Base-by-base conservation (phyloP, 2,888 invertebrate species). In the Cancer borealis region DNA sequence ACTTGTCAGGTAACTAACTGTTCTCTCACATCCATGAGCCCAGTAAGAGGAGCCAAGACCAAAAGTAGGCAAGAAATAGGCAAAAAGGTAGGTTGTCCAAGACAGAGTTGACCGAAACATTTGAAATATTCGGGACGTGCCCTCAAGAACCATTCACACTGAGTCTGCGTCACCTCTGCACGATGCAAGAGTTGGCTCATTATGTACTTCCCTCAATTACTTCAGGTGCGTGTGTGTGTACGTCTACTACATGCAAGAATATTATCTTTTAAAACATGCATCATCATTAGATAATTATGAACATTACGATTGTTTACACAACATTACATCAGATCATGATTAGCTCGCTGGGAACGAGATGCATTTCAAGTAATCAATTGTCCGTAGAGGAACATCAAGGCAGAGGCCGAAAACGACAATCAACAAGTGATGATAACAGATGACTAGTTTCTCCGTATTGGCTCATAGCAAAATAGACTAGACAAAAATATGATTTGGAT, bases 381-480 rank as follows among this genome's bases (percentile, higher is more conserved):
- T 73, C n/a, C 8, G n/a, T 26, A n/a, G 73, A 26, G 73, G 73
- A 73, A 73, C 73, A 60, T 21, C 60, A 26, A 26, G 73, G 73
- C 73, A n/a, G 26, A 73, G 26, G 73, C 8, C n/a, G 73, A 73
- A 73, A 73, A 73, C 73, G 73, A 73, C 73, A 26, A 84, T 39
- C 14, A 84, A 84, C 84, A 84, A 30, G 30, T 84, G 39, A 84
- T 84, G 39, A 30, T 39, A 84, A 84, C 84, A 84, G 84, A 84
- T 84, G 10, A 39, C 30, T 10, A 84, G 30, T 14, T 84, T 84
- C 30, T 84, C 39, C 17, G 84, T 66, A 91, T 66, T 66, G 66
- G 45, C 46, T 66, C 47, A 91, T 91, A 91, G 66, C 45, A 91
- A 91, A 91, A 91, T 91, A 91, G 47, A 88, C n/a, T 26, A 47